Evolutionary conservation across 2,888 invertebrate genomes (phyloP), one percentile per base, ranked within the genome.

Genomic region (Dysmachus trigonus): DNA sequence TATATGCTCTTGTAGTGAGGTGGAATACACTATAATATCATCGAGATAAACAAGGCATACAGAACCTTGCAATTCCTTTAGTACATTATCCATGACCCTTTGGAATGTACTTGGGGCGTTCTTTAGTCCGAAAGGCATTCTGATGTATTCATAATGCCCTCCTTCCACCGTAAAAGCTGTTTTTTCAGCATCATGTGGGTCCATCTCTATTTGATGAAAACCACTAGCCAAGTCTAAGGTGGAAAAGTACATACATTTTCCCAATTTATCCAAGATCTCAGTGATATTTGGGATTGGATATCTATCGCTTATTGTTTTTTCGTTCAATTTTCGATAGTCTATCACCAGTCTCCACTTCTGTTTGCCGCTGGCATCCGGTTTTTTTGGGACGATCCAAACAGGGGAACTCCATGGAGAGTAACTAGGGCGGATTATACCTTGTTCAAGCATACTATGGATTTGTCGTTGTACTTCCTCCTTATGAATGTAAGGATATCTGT

Each of bases 11-110:
- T n/a, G n/a, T n/a, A n/a, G n/a, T n/a, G n/a, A n/a, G n/a, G n/a
- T n/a, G n/a, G n/a, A n/a, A n/a, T n/a, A n/a, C n/a, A n/a, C n/a
- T n/a, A n/a, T n/a, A n/a, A 89, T 88, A 83, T 90, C 90, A 73
- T 90, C 90, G 62, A 90, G 86, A 86, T 89, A 90, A 0, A 90
- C 89, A 2, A 90, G 88, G 71, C 89, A 89, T n/a, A 83, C 85
- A 87, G 88, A 88, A 51, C 87, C 86, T 41, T 87, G 77, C 2
- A 89, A 79, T 8, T 88, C 89, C 72, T 86, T 73, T 22, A 90
- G 73, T 2, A 89, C 86, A 81, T 88, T 88, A 84, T 89, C 88
- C 47, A 87, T 77, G 1, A 79, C 13, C 1, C 47, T n/a, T n/a
- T n/a, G n/a, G n/a, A n/a, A n/a, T n/a, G n/a, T n/a, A n/a, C n/a